Evolutionary conservation across 2,888 invertebrate species (phyloP).

Genomic region (Pterostichus madidus): DNA sequence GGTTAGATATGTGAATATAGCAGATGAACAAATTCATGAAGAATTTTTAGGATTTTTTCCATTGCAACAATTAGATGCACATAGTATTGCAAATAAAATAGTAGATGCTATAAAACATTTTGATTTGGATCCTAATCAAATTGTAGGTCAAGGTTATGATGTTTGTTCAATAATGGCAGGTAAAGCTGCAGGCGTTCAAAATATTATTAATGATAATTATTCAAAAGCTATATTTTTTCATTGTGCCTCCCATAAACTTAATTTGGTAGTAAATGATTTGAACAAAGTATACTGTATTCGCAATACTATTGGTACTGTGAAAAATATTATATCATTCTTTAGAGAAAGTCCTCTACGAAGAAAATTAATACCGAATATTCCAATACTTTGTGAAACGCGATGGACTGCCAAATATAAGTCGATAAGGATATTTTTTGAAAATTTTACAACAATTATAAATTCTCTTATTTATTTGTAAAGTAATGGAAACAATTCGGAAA

Average conservation of each 20-base stretch:
- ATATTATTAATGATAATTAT: slow-evolving; percentile 31
- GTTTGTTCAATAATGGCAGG: slow-evolving; percentile 36
- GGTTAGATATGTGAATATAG: slow-evolving; percentile 62
- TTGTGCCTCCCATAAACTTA: slow-evolving; percentile 61
- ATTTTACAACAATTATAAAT: no score
- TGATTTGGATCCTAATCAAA: no score
- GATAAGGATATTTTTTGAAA: no score
- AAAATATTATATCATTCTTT: neutral
- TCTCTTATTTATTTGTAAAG: no score
- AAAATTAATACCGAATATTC: neutral
- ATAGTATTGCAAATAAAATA: neutral
- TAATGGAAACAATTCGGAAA: no score
- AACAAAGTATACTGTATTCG: neutral
- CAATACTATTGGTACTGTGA: neutral
- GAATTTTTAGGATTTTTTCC: slow-evolving; percentile 67
- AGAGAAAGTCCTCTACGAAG: neutral
- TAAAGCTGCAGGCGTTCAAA: slow-evolving; percentile 55
- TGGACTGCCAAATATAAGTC: neutral
- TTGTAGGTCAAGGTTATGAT: slow-evolving; percentile 62
- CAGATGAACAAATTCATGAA: slow-evolving; percentile 65
- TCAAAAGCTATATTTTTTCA: slow-evolving; percentile 50
- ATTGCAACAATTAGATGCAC: slow-evolving; percentile 62
- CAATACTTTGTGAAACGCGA: neutral
- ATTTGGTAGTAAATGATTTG: slow-evolving; percentile 60
- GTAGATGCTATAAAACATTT: neutral